Percentiles rank a stretch among this genome's conserved stretches.
phyloP scores from a whole-genome alignment of 2,113 vertebrate species.

The Eretmochelys imbricata region DNA sequence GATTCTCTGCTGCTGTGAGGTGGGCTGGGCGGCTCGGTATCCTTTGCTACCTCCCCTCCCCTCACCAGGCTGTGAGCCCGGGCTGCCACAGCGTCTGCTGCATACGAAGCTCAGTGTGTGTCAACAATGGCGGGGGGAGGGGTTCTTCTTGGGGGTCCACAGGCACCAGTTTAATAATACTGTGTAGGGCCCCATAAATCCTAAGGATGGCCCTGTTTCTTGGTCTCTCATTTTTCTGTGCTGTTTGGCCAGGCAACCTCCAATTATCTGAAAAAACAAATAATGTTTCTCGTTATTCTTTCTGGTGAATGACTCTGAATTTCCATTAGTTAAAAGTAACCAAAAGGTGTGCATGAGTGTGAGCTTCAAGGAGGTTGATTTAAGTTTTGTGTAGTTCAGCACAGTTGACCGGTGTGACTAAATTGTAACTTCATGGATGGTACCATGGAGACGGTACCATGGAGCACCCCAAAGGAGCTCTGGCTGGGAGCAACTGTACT shows the following conservation, averaged over 20 bases:
- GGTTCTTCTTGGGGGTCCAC: too few species aligned
- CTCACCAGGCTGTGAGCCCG: fast-evolving
- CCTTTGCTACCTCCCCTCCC: too few species aligned
- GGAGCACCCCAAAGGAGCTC: neutral
- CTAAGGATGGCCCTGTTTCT: too few species aligned
- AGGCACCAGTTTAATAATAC: too few species aligned
- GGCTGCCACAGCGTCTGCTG: too few species aligned
- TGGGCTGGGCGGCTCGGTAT: too few species aligned
- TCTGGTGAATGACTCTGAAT: neutral
- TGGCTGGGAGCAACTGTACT: neutral
- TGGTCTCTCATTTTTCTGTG: neutral
- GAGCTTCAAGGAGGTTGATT: neutral
- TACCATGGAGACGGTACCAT: too few species aligned
- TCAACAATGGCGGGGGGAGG: too few species aligned
- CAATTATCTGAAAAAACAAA: fast-evolving
- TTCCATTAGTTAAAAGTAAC: neutral
- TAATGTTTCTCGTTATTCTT: fast-evolving
- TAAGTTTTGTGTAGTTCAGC: fast-evolving
- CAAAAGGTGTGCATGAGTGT: neutral
- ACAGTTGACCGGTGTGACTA: neutral
- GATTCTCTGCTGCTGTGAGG: too few species aligned
- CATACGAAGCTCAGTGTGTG: too few species aligned
- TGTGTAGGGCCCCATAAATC: too few species aligned
- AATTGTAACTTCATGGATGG: neutral
- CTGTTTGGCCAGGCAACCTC: neutral